Evolutionary conservation across 53 echinoderm and acorn worm genomes (phyloP).

Genomic region (Apostichopus leukothele): DNA sequence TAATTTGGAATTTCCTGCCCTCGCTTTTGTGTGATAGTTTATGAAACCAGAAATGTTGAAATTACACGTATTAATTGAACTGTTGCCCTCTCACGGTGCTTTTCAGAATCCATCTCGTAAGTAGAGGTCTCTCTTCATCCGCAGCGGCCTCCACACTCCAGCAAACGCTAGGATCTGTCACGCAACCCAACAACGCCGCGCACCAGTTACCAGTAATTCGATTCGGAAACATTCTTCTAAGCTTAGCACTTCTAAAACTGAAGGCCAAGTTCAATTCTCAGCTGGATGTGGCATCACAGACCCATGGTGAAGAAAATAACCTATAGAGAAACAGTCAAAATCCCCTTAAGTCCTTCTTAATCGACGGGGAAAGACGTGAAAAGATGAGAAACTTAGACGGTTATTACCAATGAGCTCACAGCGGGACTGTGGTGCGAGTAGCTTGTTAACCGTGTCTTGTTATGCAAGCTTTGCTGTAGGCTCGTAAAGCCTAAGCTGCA

Average conservation of each 20-base stretch:
- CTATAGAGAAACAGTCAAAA: slow-evolving; percentile 47
- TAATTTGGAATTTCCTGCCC: too few species aligned
- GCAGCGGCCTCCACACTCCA: background rate
- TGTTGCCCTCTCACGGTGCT: too few species aligned
- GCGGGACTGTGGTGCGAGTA: slow-evolving; percentile 43
- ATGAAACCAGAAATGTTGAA: too few species aligned
- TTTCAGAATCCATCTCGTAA: too few species aligned
- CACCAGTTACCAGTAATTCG: slow-evolving; percentile 49
- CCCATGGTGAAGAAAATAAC: slow-evolving; percentile 44
- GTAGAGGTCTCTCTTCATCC: slow-evolving; percentile 44
- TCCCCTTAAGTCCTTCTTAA: slow-evolving; percentile 51
- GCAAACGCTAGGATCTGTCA: slow-evolving; percentile 10
- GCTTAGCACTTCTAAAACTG: slow-evolving; percentile 46
- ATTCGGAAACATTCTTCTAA: slow-evolving; percentile 48
- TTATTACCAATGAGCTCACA: slow-evolving; percentile 51
- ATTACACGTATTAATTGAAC: too few species aligned
- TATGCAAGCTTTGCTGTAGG: slow-evolving; percentile 51
- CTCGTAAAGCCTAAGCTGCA: slow-evolving; percentile 28
- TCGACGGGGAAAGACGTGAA: slow-evolving; percentile 51
- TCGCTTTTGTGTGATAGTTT: too few species aligned
- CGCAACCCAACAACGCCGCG: slow-evolving; percentile 42
- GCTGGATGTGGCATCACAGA: slow-evolving; percentile 33
- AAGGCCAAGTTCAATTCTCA: slow-evolving; percentile 56
- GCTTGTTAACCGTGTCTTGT: slow-evolving; percentile 51
- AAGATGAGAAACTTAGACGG: slow-evolving; percentile 52